Evolutionary conservation across 2,113 vertebrate genomes (phyloP), one percentile per base, ranked within the genome.

Genomic region (Thalassoma bifasciatum): DNA sequence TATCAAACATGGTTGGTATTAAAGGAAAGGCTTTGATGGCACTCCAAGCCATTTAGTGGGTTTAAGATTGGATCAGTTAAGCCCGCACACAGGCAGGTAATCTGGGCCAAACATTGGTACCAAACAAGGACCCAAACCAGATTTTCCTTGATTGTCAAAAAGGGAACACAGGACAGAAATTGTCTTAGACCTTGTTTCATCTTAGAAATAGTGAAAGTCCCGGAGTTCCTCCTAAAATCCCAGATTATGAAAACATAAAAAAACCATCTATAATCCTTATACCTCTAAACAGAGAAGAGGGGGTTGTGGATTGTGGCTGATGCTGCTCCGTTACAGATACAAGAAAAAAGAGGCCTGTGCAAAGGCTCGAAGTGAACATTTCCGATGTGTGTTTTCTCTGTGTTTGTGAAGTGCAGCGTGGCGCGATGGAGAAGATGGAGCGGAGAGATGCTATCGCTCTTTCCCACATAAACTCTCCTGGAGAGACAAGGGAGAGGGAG

Each of bases 381-480:
- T 92, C 86, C 84, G 79, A 76, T 73, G 87, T 75, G 62, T 78
- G 77, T 89, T 89, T 84, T 87, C 85, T 90, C 79, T 87, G 76
- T 89, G 87, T 87, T 89, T 87, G 84, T 67, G 78, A 89, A 90
- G 75, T 88, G 87, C 80, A 88, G 87, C 84, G 69, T 88, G 84
- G 81, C 47, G 75, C 69, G 77, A 85, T 92, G 82, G 78, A 89
- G 88, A 89, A 75, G 84, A 87, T 84, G 84, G 61, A 85, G 77
- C 66, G 21, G 22, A 85, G 75, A 86, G 90, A 93, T 91, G 78
- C 47, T 93, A 92, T 93, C 89, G 0, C 40, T 64, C 12, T 23
- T 6, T 88, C 87, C 87, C 89, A 89, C 85, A 88, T 91, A 90
- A 92, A 93, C 90, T 88, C 67, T 75, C 64, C 65, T 81, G 82